phyloP scores from a whole-genome alignment of 2,888 invertebrate genomes.

The Alsophila aescularia region DNA sequence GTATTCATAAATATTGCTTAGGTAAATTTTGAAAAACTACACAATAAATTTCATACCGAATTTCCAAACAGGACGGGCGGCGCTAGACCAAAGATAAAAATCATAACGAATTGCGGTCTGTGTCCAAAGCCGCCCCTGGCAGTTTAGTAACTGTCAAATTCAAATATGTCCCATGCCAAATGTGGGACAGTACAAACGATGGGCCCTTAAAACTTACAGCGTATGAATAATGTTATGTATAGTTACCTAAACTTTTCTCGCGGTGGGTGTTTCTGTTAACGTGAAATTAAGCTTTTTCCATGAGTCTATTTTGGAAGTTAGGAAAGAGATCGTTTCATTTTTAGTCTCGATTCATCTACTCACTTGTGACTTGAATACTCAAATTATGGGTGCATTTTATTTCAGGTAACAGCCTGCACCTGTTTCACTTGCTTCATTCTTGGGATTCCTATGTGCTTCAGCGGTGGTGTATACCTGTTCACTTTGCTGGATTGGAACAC shows the following conservation, averaged over 20 bases:
- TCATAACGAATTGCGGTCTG: slow-evolving; percentile 22
- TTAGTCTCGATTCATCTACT: too few species aligned
- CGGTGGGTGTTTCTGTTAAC: neutral
- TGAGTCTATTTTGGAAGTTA: too few species aligned
- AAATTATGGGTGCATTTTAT: slow-evolving; percentile 30
- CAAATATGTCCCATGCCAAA: slow-evolving; percentile 10
- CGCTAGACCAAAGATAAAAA: slow-evolving; percentile 18
- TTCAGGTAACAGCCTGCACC: slow-evolving; percentile 86
- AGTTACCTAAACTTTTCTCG: neutral
- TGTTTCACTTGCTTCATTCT: slow-evolving; percentile 87
- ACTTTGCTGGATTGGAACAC: slow-evolving; percentile 91
- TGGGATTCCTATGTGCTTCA: slow-evolving; percentile 90
- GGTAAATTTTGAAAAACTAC: too few species aligned
- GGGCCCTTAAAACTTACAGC: slow-evolving; percentile 1
- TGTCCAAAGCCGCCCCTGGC: slow-evolving; percentile 11
- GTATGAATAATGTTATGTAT: slow-evolving; percentile 4
- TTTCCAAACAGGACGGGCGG: neutral
- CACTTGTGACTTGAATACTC: too few species aligned
- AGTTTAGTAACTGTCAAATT: slow-evolving; percentile 10
- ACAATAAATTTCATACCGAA: too few species aligned
- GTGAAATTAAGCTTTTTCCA: too few species aligned
- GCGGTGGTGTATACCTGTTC: slow-evolving; percentile 89
- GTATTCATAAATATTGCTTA: too few species aligned
- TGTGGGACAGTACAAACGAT: neutral
- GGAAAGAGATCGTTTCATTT: too few species aligned